Evolutionary conservation across 1,140 invertebrate genomes (phyloP).

Genomic region (Drosophila serrata): DNA sequence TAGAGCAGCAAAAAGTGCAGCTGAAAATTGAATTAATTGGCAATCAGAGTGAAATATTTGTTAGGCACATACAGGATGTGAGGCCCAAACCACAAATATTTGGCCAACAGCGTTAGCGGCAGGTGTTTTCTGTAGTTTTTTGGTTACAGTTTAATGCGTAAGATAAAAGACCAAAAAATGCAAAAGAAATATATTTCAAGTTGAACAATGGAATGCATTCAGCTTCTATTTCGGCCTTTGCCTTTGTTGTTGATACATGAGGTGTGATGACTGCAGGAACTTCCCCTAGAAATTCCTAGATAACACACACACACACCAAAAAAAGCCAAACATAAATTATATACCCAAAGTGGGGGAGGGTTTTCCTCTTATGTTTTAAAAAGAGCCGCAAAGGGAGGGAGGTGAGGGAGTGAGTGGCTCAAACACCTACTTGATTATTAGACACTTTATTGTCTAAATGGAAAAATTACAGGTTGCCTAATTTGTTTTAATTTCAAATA

Average conservation of each 20-base stretch:
- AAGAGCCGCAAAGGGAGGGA: conserved; percentile 2
- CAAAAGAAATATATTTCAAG: conserved; percentile 14
- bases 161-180: conserved; percentile 37
- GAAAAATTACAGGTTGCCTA: conserved; percentile 82
- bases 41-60: conserved; percentile 65
- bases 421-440: conserved; percentile 83
- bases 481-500: conserved; percentile 84
- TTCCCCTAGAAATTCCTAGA: conserved; percentile 34
- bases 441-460: conserved; percentile 81
- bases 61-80: conserved; percentile 35
- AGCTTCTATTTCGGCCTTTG: conserved; percentile 52
- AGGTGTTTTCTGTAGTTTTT: conserved; percentile 59
- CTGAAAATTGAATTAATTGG: conserved; percentile 73
- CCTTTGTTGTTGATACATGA: conserved; percentile 81
- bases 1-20: conserved; percentile 30
- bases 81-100: conserved; percentile 41
- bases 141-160: conserved; percentile 52
- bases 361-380: conserved; percentile 9
- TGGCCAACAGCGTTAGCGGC: conserved; percentile 38
- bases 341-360: conserved; percentile 14
- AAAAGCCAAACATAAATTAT: conserved; percentile 59
- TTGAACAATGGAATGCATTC: conserved; percentile 69
- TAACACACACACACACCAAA: conserved; percentile 34
- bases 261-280: conserved; percentile 65
- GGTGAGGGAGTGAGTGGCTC: conserved; percentile 9